These are phyloP conservation scores for Loriculus beryllinus DNA, from an alignment of 2,797 vertebrate genomes.

Conservation along the genomic window DNA sequence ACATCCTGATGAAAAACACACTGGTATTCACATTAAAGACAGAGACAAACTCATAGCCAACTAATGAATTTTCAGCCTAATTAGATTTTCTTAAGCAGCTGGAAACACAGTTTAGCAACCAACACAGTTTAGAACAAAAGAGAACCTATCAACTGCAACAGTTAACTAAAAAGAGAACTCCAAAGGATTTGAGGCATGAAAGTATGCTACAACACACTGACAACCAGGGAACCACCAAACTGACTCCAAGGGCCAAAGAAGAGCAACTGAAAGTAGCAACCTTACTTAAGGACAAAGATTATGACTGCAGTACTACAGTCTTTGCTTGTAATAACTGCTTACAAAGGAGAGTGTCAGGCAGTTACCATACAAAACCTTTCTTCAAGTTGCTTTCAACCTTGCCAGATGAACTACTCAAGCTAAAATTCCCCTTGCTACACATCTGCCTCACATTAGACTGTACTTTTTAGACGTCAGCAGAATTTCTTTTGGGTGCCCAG, in stretches of 20 bases:
- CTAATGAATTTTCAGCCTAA: background rate
- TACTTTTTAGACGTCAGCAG: background rate
- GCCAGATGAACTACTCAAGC: background rate
- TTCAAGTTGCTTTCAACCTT: background rate
- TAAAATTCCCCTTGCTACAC: background rate
- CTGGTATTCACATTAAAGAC: background rate
- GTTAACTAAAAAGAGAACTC: background rate
- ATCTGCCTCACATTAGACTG: fast-evolving
- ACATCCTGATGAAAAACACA: background rate
- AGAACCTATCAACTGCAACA: background rate
- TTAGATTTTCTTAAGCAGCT: constrained; percentile 2
- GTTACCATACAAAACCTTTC: background rate
- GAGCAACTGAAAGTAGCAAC: background rate
- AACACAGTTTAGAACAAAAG: background rate
- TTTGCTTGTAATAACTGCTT: background rate
- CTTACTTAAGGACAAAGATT: background rate
- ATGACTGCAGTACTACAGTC: background rate
- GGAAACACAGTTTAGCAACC: background rate
- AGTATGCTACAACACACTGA: background rate
- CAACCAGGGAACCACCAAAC: background rate
- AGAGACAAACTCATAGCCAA: background rate
- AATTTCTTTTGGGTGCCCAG: background rate
- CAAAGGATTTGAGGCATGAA: background rate
- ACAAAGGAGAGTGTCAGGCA: background rate
- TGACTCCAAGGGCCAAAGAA: background rate